Conservation (phyloP, 2,797 vertebrate genomes). For the Protonibea diacanthus region DNA sequence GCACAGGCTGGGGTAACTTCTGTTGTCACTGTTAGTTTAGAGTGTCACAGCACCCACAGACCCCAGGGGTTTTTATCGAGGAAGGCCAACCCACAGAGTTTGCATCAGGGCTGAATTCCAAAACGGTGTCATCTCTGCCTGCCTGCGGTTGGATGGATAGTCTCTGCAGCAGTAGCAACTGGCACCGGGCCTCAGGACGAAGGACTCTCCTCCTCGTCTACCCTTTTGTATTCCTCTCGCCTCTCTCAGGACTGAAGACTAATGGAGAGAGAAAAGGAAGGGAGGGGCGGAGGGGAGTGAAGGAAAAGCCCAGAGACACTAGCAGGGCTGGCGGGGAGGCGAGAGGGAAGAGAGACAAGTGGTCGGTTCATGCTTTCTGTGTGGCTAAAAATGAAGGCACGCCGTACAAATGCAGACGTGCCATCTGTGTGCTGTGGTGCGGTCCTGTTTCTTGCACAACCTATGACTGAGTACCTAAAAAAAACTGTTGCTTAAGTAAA, state of each 20-base stretch:
- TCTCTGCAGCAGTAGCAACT: conserved; percentile 74
- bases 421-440: conserved; percentile 15
- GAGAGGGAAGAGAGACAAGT: conserved; percentile 38
- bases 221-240: conserved; percentile 74
- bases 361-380: conserved; percentile 38
- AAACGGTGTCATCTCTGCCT: conserved; percentile 55
- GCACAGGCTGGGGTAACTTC: conserved; percentile 1
- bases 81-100: conserved; percentile 38
- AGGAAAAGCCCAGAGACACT: conserved; percentile 48
- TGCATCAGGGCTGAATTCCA: conserved; percentile 63
- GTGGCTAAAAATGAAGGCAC: conserved; percentile 34
- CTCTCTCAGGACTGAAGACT: conserved; percentile 60
- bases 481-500: not conserved
- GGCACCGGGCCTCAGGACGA: conserved; percentile 66
- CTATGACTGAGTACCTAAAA: not conserved
- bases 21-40: conserved; percentile 16
- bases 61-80: conserved; percentile 19
- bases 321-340: conserved; percentile 35
- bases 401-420: conserved; percentile 7
- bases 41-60: conserved; percentile 32
- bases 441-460: not conserved
- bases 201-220: conserved; percentile 58
- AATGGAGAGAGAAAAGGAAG: conserved; percentile 48
- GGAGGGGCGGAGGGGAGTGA: conserved; percentile 41
- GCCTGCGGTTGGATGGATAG: conserved; percentile 65